phyloP scores from a whole-genome alignment of 2,888 invertebrate genomes.

The Lasioglossum pauxillum region DNA sequence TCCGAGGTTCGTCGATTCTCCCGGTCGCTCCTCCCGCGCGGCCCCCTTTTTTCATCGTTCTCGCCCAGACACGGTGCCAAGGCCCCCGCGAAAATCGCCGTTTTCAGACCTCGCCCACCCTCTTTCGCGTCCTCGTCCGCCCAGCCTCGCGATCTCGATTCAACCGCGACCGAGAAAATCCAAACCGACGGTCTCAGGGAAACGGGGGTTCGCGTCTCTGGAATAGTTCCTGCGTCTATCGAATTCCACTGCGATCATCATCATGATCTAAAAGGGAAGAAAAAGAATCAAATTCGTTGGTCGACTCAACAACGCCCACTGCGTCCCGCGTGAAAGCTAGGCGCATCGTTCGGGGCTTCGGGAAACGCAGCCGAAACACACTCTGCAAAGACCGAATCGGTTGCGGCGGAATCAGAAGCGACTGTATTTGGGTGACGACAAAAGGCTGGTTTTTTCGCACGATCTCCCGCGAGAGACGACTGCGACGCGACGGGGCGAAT shows the following conservation, averaged over 20 bases:
- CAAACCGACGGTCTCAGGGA: neutral
- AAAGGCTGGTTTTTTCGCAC: conserved; percentile 41
- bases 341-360: neutral
- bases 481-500: conserved; percentile 44
- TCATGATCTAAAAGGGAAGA: neutral
- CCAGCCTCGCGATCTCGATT: neutral
- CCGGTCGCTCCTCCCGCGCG: neutral
- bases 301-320: neutral
- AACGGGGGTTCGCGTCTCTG: neutral
- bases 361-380: neutral
- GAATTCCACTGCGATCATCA: neutral
- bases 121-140: neutral
- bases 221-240: neutral
- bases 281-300: neutral
- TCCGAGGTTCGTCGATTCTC: conserved; percentile 57
- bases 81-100: conserved; percentile 36
- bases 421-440: conserved; percentile 6
- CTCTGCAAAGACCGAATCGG: neutral
- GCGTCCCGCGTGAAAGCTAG: neutral
- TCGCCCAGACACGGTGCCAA: conserved; percentile 40
- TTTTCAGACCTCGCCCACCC: neutral
- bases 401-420: neutral
- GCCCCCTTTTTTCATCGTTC: conserved; percentile 1
- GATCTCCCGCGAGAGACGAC: conserved; percentile 64
- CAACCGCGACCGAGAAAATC: neutral